Percentiles rank a stretch among this genome's conserved stretches.
Conservation (phyloP, 2,888 invertebrate genomes). For the Monochamus alternatus region DNA sequence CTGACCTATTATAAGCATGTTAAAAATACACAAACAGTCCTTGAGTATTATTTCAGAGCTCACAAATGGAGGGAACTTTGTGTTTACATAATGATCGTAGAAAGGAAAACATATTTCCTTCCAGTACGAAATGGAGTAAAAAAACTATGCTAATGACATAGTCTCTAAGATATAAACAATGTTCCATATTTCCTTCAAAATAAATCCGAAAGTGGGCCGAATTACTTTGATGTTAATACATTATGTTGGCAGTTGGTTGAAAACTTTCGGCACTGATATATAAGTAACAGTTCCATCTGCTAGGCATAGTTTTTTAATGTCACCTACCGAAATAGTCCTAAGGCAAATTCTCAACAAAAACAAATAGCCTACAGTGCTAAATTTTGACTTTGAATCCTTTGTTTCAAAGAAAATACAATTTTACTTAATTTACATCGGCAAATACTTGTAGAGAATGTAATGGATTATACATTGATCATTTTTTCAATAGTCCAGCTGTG, state of each 20-base stretch:
- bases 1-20: too few relatives aligned
- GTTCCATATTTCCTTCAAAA: background rate
- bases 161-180: background rate
- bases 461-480: too few relatives aligned
- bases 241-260: background rate
- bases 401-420: too few relatives aligned
- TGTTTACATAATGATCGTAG: background rate
- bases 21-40: background rate
- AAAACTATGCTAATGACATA: background rate
- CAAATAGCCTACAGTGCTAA: too few relatives aligned
- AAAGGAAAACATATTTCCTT: background rate
- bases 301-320: too few relatives aligned
- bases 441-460: too few relatives aligned
- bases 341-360: too few relatives aligned
- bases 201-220: background rate
- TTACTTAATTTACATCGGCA: too few relatives aligned
- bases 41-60: conserved; percentile 1
- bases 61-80: background rate
- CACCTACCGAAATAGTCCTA: too few relatives aligned
- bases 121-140: background rate
- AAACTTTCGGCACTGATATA: background rate
- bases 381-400: too few relatives aligned
- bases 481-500: too few relatives aligned
- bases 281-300: too few relatives aligned
- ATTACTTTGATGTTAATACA: background rate